These are phyloP conservation scores for Drosophila parthenogenetica DNA, from an alignment of 2,888 invertebrate species.

Conservation along the genomic window DNA sequence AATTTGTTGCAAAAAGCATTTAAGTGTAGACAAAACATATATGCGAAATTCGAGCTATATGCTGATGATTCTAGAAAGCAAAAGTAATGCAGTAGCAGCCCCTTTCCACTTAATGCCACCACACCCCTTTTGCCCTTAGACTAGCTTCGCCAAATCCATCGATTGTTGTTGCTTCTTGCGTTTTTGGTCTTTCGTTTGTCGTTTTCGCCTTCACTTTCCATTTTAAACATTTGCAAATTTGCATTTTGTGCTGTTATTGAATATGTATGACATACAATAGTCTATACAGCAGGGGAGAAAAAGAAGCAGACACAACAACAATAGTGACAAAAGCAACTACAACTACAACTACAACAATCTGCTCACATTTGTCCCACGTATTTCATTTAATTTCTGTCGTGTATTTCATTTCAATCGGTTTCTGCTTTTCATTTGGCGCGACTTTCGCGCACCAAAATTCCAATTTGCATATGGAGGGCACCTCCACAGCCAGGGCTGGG, in stretches of 20 bases:
- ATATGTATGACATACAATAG: conserved; percentile 69
- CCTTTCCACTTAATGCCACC: too few species aligned
- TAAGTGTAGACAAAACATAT: background rate
- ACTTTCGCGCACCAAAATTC: conserved; percentile 65
- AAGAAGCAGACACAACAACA: conserved; percentile 39
- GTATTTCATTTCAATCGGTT: conserved; percentile 77
- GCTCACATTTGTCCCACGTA: conserved; percentile 70
- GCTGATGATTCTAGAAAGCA: conserved; percentile 63
- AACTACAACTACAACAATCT: conserved; percentile 32
- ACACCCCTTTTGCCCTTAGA: background rate
- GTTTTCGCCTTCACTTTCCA: conserved; percentile 75
- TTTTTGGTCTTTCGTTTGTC: conserved; percentile 55
- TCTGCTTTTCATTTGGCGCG: conserved; percentile 71
- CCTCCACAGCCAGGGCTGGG: conserved; percentile 24
- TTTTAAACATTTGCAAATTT: conserved; percentile 75
- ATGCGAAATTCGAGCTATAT: conserved; percentile 20
- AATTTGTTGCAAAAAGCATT: conserved; percentile 4
- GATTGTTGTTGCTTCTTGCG: conserved; percentile 20
- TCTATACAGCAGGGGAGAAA: conserved; percentile 29
- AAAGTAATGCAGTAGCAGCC: conserved; percentile 48
- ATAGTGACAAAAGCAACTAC: conserved; percentile 20
- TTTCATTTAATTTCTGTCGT: conserved; percentile 75
- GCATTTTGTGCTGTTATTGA: conserved; percentile 76
- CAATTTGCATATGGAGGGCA: conserved; percentile 66
- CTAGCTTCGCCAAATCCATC: background rate